Percentiles rank a stretch among this genome's conserved stretches.
Conservation (phyloP, 1,140 invertebrate species). For the Goniozus legneri region DNA sequence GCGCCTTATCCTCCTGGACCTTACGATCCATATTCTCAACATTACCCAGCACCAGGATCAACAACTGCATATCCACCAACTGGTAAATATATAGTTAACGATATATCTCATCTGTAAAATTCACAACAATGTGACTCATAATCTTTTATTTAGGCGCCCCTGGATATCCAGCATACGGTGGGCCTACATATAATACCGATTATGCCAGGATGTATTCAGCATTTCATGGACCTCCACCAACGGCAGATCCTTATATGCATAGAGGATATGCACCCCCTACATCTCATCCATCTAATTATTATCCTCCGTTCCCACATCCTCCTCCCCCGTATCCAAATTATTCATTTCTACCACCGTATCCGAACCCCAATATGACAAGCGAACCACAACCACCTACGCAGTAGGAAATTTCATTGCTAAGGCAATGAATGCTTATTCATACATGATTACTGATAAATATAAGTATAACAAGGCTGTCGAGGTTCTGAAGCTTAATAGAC, state of each 20-base stretch:
- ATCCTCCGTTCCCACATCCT: slow-evolving; percentile 48
- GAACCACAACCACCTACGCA: slow-evolving; percentile 49
- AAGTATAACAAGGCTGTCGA: slow-evolving; percentile 22
- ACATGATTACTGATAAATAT: slow-evolving; percentile 12
- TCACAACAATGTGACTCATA: slow-evolving; percentile 3
- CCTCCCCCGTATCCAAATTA: slow-evolving; percentile 54
- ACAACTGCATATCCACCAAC: slow-evolving; percentile 46
- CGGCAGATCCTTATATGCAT: slow-evolving; percentile 48
- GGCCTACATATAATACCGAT: slow-evolving; percentile 47
- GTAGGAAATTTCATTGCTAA: slow-evolving; percentile 24
- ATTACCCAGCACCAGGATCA: slow-evolving; percentile 47
- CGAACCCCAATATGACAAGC: slow-evolving; percentile 46
- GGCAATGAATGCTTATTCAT: slow-evolving; percentile 11
- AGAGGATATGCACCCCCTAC: slow-evolving; percentile 45
- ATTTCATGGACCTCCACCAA: slow-evolving; percentile 46
- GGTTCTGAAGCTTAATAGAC: slow-evolving; percentile 38
- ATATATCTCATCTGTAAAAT: too few relatives aligned
- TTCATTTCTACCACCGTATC: slow-evolving; percentile 45
- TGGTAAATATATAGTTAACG: slow-evolving; percentile 34
- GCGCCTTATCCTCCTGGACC: slow-evolving; percentile 54
- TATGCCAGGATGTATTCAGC: slow-evolving; percentile 54
- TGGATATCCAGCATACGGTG: slow-evolving; percentile 43
- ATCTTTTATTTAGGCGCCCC: slow-evolving; percentile 35
- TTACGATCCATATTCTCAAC: slow-evolving; percentile 55
- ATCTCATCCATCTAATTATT: slow-evolving; percentile 46